phyloP scores from a whole-genome alignment of 2,888 invertebrate genomes.

The Empis livida region DNA sequence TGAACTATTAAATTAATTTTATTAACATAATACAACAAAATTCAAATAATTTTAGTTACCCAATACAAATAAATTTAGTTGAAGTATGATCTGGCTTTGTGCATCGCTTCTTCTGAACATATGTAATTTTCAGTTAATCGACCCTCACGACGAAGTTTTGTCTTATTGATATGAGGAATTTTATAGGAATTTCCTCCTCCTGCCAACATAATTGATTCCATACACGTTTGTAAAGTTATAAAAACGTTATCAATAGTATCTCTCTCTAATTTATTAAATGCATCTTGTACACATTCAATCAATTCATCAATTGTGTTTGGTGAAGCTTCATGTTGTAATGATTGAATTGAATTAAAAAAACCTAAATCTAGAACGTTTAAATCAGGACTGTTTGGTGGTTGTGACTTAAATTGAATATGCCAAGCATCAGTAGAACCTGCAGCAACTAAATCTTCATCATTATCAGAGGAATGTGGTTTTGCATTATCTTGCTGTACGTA shows the following conservation, averaged over 20 bases:
- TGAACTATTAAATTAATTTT: not conserved
- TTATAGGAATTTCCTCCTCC: not conserved
- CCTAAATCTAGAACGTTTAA: constrained; percentile 2
- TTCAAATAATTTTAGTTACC: no score
- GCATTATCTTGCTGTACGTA: constrained; percentile 3
- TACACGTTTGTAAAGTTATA: no score
- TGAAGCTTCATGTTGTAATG: not conserved
- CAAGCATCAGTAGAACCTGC: constrained; percentile 1
- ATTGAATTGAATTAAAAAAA: constrained; percentile 1
- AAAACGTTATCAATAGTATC: no score
- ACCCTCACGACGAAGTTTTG: not conserved
- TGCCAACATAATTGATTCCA: no score
- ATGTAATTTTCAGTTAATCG: not conserved
- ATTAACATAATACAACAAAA: not conserved
- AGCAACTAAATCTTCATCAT: not conserved
- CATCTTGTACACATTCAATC: no score
- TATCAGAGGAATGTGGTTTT: constrained; percentile 1
- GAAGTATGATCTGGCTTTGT: not conserved
- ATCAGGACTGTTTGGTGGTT: constrained; percentile 4
- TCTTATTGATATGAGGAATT: not conserved
- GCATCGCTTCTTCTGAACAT: not conserved
- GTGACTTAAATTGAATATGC: constrained; percentile 1
- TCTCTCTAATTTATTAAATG: no score
- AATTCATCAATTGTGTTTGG: no score
- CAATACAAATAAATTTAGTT: not conserved